Conservation (phyloP, 2,888 invertebrate species). For the Empis livida region DNA sequence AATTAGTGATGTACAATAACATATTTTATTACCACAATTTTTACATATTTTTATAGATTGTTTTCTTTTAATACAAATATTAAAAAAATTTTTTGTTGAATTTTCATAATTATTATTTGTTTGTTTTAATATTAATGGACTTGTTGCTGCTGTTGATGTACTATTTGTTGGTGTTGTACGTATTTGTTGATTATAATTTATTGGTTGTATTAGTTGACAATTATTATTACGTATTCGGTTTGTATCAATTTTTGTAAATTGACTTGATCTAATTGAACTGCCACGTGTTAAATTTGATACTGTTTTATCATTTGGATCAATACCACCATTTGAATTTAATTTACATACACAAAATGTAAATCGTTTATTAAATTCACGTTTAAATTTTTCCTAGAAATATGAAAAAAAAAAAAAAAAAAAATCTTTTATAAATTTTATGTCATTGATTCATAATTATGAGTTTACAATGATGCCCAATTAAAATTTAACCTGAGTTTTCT, state of each 20-base stretch:
- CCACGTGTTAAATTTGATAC: slow-evolving; percentile 33
- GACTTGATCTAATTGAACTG: slow-evolving; percentile 32
- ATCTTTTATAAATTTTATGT: no score
- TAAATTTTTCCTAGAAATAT: slow-evolving; percentile 61
- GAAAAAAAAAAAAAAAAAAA: not conserved
- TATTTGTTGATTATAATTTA: not conserved
- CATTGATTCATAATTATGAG: no score
- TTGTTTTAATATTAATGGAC: not conserved
- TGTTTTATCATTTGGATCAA: slow-evolving; percentile 29
- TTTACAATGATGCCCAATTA: no score
- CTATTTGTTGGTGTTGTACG: not conserved
- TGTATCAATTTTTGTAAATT: slow-evolving; percentile 11
- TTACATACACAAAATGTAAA: slow-evolving; percentile 44
- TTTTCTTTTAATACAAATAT: no score
- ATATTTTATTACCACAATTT: no score
- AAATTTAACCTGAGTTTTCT: no score
- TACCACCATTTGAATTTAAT: slow-evolving; percentile 15
- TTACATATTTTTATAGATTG: no score
- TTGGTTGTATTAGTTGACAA: slow-evolving; percentile 1
- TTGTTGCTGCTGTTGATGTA: not conserved
- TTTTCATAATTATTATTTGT: not conserved
- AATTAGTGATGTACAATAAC: no score
- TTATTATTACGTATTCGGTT: not conserved
- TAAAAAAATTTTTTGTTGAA: not conserved
- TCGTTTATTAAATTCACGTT: slow-evolving; percentile 60